These are phyloP conservation scores for Hydraecia micacea DNA, from an alignment of 2,888 invertebrate genomes.

Conservation along the genomic window DNA sequence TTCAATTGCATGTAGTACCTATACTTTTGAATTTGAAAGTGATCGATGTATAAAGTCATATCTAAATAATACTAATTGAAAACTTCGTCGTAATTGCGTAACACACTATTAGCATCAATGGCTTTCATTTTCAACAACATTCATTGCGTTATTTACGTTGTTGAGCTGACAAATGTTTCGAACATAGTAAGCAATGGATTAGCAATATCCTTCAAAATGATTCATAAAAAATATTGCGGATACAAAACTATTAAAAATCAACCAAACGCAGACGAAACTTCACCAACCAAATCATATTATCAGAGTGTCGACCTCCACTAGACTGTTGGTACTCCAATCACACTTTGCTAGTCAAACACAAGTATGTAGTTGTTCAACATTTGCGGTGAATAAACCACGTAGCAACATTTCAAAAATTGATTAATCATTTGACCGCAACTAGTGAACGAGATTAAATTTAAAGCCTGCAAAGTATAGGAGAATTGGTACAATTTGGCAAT, in stretches of 20 bases:
- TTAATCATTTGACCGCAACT: slow-evolving; percentile 56
- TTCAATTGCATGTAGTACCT: background rate
- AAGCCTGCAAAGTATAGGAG: slow-evolving; percentile 38
- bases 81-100: background rate
- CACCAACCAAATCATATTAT: slow-evolving; percentile 11
- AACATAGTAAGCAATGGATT: too few species aligned
- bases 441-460: slow-evolving; percentile 48
- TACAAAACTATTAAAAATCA: background rate
- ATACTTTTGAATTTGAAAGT: background rate
- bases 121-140: too few species aligned
- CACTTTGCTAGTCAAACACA: slow-evolving; percentile 42
- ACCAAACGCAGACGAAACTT: background rate
- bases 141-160: too few species aligned
- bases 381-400: slow-evolving; percentile 41
- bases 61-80: background rate
- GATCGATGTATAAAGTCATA: too few species aligned
- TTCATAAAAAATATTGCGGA: too few species aligned
- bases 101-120: too few species aligned
- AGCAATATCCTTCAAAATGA: too few species aligned
- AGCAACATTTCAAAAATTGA: slow-evolving; percentile 57
- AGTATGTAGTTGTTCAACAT: slow-evolving; percentile 43
- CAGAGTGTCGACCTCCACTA: background rate
- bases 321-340: background rate
- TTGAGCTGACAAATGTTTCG: too few species aligned
- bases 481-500: slow-evolving; percentile 61